Evolutionary conservation across 2,797 vertebrate genomes (phyloP).

Genomic region (Artibeus jamaicensis): DNA sequence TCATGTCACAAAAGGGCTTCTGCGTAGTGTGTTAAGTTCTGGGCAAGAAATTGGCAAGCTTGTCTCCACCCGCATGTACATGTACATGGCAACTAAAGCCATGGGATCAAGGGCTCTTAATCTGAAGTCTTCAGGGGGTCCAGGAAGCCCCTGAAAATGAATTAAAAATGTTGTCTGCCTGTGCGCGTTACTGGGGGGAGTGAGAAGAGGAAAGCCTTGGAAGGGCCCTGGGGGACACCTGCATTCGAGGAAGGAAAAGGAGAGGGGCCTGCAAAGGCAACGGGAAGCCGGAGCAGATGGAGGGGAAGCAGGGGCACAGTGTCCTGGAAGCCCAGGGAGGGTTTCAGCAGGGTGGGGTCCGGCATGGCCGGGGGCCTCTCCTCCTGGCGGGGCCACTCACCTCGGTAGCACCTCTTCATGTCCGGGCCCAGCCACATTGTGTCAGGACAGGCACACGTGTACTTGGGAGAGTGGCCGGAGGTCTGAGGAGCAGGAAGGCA

Average conservation of each 20-base stretch:
- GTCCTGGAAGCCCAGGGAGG: neutral
- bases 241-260: neutral
- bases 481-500: conserved; percentile 98
- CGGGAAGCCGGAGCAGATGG: neutral
- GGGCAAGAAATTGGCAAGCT: neutral
- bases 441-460: conserved; percentile 96
- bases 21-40: neutral
- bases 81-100: neutral
- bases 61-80: neutral
- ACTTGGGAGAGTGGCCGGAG: conserved; percentile 94
- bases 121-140: neutral
- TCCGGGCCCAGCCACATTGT: conserved; percentile 94
- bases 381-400: conserved; percentile 79
- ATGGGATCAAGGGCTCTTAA: neutral
- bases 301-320: neutral
- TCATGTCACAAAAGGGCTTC: neutral
- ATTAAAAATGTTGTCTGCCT: neutral
- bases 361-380: neutral
- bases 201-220: neutral
- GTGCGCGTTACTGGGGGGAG: neutral
- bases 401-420: conserved; percentile 93
- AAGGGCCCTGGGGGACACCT: neutral
- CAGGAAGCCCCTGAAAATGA: neutral
- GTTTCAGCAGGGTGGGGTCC: neutral
- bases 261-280: neutral